phyloP scores from a whole-genome alignment of 1,140 invertebrate genomes.

The Vanessa tameamea region DNA sequence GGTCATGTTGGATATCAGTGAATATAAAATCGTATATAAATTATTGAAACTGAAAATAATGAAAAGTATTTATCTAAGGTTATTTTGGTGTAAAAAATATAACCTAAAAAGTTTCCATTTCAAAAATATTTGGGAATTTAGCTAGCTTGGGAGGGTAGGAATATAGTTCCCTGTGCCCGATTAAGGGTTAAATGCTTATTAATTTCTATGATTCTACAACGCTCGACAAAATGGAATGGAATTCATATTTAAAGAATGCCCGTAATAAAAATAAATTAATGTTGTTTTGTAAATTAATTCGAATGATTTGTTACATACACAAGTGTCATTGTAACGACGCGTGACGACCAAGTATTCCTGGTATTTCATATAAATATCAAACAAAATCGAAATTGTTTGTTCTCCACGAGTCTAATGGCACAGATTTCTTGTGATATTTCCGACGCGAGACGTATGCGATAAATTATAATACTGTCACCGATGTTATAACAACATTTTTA shows the following conservation, averaged over 20 bases:
- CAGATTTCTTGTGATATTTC: not conserved
- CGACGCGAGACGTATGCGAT: not conserved
- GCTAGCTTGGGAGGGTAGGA: no score
- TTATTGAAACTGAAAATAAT: no score
- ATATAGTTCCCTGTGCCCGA: no score
- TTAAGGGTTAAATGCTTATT: no score
- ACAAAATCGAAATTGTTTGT: slow-evolving; percentile 5
- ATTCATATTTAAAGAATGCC: not conserved
- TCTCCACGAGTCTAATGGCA: not conserved
- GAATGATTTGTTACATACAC: not conserved
- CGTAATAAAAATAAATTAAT: slow-evolving; percentile 2
- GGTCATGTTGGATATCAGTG: no score
- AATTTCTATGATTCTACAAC: no score
- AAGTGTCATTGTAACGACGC: not conserved
- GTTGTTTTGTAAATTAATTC: not conserved
- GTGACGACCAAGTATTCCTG: not conserved
- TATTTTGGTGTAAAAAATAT: no score
- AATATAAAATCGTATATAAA: no score
- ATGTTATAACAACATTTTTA: not conserved
- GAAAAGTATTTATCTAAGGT: no score
- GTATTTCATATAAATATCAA: not conserved
- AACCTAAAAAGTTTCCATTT: no score
- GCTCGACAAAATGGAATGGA: no score
- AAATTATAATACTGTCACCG: not conserved
- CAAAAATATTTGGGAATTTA: no score